Percentiles rank a stretch among this genome's conserved stretches.
Evolutionary conservation across 2,113 vertebrate species (phyloP).

Genomic region (Hylia prasina): DNA sequence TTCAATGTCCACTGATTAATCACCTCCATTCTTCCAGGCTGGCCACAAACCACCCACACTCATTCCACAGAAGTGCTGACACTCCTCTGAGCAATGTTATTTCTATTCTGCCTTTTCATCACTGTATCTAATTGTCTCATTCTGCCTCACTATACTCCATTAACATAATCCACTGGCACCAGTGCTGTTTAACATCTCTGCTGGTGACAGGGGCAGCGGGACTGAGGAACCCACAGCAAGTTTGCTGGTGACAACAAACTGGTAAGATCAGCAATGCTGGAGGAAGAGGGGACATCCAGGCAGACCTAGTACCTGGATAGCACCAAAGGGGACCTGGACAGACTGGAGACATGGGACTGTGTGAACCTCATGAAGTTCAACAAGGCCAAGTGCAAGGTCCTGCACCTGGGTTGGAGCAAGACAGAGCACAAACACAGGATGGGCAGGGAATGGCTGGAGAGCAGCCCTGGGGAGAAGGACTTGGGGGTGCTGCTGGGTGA

Average conservation of each 20-base stretch:
- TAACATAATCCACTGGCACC: background rate
- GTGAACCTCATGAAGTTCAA: background rate
- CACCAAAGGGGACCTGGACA: background rate
- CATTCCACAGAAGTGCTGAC: background rate
- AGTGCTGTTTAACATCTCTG: background rate
- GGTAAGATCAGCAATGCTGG: background rate
- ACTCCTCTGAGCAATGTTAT: background rate
- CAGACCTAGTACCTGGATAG: background rate
- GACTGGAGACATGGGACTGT: background rate
- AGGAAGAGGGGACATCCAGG: background rate
- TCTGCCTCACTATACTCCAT: background rate
- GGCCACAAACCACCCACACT: background rate
- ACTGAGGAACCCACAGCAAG: background rate
- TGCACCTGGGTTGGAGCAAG: background rate
- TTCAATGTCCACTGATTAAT: background rate
- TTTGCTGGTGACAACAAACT: background rate
- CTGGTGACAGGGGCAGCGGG: background rate
- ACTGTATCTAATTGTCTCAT: too few relatives aligned
- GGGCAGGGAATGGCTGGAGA: background rate
- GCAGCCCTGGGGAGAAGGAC: background rate
- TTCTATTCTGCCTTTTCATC: background rate
- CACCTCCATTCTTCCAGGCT: background rate
- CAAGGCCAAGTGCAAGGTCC: background rate
- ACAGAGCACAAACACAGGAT: background rate
- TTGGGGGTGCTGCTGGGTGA: background rate